phyloP scores from a whole-genome alignment of 1,140 invertebrate genomes.

The Drosophila bipectinata region DNA sequence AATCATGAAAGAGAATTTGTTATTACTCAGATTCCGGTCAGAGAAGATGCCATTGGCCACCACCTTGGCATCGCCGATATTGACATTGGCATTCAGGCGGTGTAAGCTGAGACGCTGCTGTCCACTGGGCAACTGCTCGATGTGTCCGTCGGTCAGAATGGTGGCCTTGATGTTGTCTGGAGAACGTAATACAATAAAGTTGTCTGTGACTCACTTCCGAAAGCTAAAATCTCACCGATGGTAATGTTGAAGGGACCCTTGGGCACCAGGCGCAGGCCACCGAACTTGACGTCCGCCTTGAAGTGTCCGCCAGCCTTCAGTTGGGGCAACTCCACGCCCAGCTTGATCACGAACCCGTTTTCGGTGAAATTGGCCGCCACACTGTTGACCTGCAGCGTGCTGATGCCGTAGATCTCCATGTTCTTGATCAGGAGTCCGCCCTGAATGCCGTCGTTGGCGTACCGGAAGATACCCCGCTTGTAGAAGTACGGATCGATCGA shows the following conservation, averaged over 20 bases:
- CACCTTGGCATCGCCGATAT: slow-evolving; percentile 69
- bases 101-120: slow-evolving; percentile 63
- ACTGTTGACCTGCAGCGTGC: slow-evolving; percentile 60
- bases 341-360: slow-evolving; percentile 67
- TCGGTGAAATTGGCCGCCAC: slow-evolving; percentile 71
- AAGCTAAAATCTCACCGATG: slow-evolving; percentile 52
- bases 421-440: slow-evolving; percentile 81
- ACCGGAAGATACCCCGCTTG: slow-evolving; percentile 76
- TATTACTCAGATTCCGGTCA: slow-evolving; percentile 77
- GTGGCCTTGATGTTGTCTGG: slow-evolving; percentile 75
- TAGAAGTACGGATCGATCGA: slow-evolving; percentile 80
- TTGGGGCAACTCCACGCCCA: slow-evolving; percentile 66
- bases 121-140: slow-evolving; percentile 62
- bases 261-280: slow-evolving; percentile 80
- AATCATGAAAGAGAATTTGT: no score
- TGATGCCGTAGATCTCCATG: slow-evolving; percentile 79
- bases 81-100: slow-evolving; percentile 76
- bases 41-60: slow-evolving; percentile 79
- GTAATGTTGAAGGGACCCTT: slow-evolving; percentile 83
- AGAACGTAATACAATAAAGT: slow-evolving; percentile 9
- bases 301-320: slow-evolving; percentile 77
- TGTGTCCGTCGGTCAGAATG: slow-evolving; percentile 71
- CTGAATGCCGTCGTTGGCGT: slow-evolving; percentile 77
- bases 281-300: slow-evolving; percentile 83
- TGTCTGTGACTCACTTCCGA: neutral